These are phyloP conservation scores for Forbesichthys papilliferus DNA, from an alignment of 2,113 vertebrate genomes.

Conservation along the genomic window DNA sequence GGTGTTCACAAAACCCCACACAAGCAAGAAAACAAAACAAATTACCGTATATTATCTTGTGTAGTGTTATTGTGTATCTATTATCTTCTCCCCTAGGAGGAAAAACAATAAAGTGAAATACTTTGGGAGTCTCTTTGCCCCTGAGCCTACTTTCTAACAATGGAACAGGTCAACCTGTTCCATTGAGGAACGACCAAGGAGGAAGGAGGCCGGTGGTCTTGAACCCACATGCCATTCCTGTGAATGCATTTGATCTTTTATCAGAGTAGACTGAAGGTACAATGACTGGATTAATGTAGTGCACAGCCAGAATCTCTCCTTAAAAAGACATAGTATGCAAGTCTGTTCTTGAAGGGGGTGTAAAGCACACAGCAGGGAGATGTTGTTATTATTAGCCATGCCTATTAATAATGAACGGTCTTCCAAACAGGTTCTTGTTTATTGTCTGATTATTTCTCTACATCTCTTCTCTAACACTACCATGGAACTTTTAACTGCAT, in stretches of 20 bases:
- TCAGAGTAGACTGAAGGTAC: neutral
- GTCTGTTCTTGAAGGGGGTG: neutral
- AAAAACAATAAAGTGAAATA: neutral
- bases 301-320: neutral
- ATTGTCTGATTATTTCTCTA: neutral
- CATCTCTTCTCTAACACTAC: neutral
- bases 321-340: neutral
- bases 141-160: neutral
- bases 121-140: no score
- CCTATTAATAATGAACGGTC: neutral
- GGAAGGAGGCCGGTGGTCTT: neutral
- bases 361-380: no score
- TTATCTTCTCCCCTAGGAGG: neutral
- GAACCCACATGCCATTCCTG: neutral
- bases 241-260: neutral
- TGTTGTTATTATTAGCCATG: no score
- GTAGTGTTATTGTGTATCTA: neutral
- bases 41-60: neutral
- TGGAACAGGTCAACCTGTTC: conserved; percentile 5
- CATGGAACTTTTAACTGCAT: neutral
- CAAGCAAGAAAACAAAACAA: neutral
- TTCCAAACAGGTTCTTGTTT: conserved; percentile 14
- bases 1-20: neutral
- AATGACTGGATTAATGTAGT: neutral
- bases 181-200: no score